Evolutionary conservation across 1,140 invertebrate genomes (phyloP).

Genomic region (Micrasema longulum): DNA sequence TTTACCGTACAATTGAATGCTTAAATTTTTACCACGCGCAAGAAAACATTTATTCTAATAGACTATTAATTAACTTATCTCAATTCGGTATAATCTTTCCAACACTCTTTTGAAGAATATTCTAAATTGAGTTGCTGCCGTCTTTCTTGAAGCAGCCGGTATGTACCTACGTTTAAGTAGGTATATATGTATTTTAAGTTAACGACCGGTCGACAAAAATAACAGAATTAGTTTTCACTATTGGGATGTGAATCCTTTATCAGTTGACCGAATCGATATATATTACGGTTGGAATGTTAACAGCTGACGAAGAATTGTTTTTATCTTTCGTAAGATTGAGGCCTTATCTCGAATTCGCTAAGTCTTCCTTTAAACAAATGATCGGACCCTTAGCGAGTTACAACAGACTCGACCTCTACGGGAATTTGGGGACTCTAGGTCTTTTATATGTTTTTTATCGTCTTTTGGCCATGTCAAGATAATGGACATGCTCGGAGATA

Average conservation of each 20-base stretch:
- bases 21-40: no score
- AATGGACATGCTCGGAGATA: constrained; percentile 33
- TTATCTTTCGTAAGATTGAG: constrained; percentile 51
- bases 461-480: constrained; percentile 17
- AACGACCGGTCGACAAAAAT: no score
- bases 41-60: no score
- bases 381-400: constrained; percentile 42
- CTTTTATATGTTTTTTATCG: constrained; percentile 7
- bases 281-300: constrained; percentile 52
- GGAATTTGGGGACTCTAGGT: constrained; percentile 21
- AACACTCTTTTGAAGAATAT: no score
- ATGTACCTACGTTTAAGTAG: no score
- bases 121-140: no score
- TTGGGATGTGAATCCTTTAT: constrained; percentile 18
- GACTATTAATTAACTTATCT: no score
- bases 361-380: constrained; percentile 53
- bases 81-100: no score
- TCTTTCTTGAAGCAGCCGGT: no score
- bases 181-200: no score
- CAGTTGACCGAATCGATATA: constrained; percentile 47
- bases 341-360: constrained; percentile 52
- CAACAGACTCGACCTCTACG: constrained; percentile 35
- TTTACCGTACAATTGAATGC: no score
- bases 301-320: constrained; percentile 50
- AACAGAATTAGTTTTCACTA: no score